A percentile compares a stretch with the other conserved stretches of the same genome.
phyloP scores from a whole-genome alignment of 2,113 vertebrate species.

The Nothocercus nigrocapillus region DNA sequence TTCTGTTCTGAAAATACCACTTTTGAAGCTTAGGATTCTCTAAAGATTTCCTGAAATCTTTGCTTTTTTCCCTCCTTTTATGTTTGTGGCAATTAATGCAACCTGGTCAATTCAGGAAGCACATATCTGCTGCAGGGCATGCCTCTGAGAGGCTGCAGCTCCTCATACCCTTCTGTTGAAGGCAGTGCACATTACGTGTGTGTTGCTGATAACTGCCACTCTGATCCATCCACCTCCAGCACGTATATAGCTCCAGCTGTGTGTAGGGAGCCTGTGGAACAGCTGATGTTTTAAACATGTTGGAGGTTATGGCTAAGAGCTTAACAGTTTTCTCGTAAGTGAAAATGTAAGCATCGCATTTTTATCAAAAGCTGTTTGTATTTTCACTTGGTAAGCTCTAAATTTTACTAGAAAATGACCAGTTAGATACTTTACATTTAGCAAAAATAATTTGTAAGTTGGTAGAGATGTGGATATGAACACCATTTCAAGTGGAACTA shows the following conservation, averaged over 20 bases:
- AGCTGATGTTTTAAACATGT: not conserved
- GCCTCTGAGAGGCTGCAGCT: not conserved
- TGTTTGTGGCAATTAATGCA: not conserved
- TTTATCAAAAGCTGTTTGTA: not conserved
- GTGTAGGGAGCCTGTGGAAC: not conserved
- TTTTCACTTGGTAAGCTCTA: not conserved
- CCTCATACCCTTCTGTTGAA: accelerated
- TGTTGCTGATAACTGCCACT: not conserved
- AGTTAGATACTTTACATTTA: not conserved
- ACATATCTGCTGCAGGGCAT: not conserved
- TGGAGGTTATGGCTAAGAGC: not conserved
- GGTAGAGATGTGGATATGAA: not conserved
- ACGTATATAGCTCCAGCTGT: not conserved
- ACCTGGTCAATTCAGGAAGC: too few species aligned
- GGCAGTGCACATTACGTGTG: not conserved
- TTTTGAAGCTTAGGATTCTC: not conserved
- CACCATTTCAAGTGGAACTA: not conserved
- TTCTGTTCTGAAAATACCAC: not conserved
- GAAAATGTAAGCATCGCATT: not conserved
- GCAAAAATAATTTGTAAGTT: not conserved
- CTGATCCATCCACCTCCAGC: not conserved
- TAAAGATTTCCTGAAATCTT: not conserved
- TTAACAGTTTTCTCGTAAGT: not conserved
- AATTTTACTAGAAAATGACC: not conserved
- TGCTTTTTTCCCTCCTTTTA: not conserved